phyloP scores from a whole-genome alignment of 1,140 invertebrate genomes.

The Aporrectodea caliginosa region DNA sequence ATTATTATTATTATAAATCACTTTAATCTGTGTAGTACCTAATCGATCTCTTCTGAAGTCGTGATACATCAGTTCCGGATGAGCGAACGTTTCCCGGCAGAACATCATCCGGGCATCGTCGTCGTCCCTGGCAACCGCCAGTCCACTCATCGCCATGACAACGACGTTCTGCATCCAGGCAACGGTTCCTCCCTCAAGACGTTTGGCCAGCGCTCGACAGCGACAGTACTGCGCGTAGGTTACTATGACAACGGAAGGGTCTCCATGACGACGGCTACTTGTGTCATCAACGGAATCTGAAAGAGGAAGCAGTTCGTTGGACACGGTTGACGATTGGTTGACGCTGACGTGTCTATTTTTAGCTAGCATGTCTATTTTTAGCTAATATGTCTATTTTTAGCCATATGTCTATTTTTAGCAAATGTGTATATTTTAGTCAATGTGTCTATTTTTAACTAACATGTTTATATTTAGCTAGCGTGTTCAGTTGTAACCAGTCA shows the following conservation, averaged over 20 bases:
- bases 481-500: too few relatives aligned
- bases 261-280: slow-evolving; percentile 45
- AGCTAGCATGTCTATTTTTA: too few relatives aligned
- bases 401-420: too few relatives aligned
- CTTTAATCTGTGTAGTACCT: too few relatives aligned
- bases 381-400: too few relatives aligned
- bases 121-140: slow-evolving; percentile 63
- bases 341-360: too few relatives aligned
- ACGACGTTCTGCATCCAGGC: slow-evolving; percentile 72
- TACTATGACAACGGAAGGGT: slow-evolving; percentile 77
- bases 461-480: too few relatives aligned
- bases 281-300: background rate
- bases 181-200: slow-evolving; percentile 68
- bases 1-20: too few relatives aligned
- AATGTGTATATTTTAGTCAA: too few relatives aligned
- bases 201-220: slow-evolving; percentile 72
- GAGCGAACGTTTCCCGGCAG: slow-evolving; percentile 84
- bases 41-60: slow-evolving; percentile 86
- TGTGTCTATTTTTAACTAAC: too few relatives aligned
- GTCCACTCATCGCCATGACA: slow-evolving; percentile 75
- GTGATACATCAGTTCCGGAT: slow-evolving; percentile 82
- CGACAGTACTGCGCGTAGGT: slow-evolving; percentile 84
- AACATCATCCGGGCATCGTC: slow-evolving; percentile 76
- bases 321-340: too few relatives aligned
- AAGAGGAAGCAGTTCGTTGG: too few relatives aligned